phyloP scores from a whole-genome alignment of 1,140 invertebrate genomes.

The Anastrepha obliqua region DNA sequence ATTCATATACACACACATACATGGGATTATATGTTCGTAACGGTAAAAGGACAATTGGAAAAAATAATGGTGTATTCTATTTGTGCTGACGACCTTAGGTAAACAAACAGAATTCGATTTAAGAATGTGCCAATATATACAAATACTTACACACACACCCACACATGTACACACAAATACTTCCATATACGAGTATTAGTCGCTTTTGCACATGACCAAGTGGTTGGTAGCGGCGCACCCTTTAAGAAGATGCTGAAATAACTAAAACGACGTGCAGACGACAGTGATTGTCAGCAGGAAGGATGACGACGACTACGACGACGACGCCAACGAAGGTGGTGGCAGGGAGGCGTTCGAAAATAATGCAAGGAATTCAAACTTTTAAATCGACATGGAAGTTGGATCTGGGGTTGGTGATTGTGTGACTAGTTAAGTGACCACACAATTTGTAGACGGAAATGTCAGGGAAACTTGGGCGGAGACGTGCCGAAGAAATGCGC shows the following conservation, averaged over 20 bases:
- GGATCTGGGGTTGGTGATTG: not conserved
- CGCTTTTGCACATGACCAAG: constrained; percentile 18
- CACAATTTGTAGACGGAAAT: constrained; percentile 53
- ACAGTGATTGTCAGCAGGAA: constrained; percentile 52
- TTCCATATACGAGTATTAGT: not conserved
- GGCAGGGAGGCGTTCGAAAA: not conserved
- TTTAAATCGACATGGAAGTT: constrained; percentile 4
- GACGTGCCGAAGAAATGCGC: not conserved
- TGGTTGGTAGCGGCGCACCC: not conserved
- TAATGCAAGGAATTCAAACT: constrained; percentile 47
- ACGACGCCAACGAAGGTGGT: not conserved
- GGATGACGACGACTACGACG: not conserved
- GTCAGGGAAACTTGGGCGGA: constrained; percentile 19
- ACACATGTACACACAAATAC: not conserved
- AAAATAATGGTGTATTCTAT: not conserved
- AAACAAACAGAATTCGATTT: constrained; percentile 50
- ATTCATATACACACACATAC: not conserved
- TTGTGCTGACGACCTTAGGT: constrained; percentile 18
- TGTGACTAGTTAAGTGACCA: constrained; percentile 38
- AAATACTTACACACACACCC: not conserved
- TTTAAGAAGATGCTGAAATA: constrained; percentile 40
- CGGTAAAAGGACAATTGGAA: not conserved
- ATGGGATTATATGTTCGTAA: not conserved
- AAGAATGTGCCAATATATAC: constrained; percentile 40
- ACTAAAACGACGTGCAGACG: constrained; percentile 47